These are phyloP conservation scores for Brachionus calyciflorus DNA, from an alignment of 1,140 invertebrate species.

Conservation along the genomic window DNA sequence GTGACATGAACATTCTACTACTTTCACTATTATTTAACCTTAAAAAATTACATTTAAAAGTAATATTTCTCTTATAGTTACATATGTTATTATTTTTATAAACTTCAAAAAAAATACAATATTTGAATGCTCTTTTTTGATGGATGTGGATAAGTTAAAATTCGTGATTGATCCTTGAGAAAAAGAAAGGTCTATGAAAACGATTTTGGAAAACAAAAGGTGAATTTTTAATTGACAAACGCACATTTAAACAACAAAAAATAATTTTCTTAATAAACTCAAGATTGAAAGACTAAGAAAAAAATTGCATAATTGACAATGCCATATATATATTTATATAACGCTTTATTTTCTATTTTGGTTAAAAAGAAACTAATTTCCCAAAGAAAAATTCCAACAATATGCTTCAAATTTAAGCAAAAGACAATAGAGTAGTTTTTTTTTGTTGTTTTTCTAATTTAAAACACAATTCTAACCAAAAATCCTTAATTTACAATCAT, in stretches of 20 bases:
- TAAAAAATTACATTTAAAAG: no score
- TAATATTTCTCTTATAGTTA: no score
- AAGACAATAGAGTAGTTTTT: neutral
- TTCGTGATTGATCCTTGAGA: neutral
- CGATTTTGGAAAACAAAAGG: neutral
- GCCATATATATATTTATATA: neutral
- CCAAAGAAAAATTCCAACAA: neutral
- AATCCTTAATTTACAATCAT: neutral
- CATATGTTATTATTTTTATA: no score
- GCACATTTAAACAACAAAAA: no score
- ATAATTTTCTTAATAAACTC: neutral
- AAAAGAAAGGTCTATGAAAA: neutral
- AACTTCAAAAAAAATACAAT: no score
- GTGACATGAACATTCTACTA: no score
- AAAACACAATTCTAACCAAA: neutral
- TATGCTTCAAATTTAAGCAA: no score
- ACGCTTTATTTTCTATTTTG: conserved; percentile 17
- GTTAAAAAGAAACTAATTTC: neutral
- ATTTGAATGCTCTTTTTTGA: no score
- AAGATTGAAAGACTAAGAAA: neutral
- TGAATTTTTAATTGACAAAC: neutral
- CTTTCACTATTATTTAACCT: no score
- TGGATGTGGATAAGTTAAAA: neutral
- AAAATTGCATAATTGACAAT: conserved; percentile 42
- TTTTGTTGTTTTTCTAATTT: neutral